Conservation (phyloP, 2,888 invertebrate species). For the Galerucella calmariensis region DNA sequence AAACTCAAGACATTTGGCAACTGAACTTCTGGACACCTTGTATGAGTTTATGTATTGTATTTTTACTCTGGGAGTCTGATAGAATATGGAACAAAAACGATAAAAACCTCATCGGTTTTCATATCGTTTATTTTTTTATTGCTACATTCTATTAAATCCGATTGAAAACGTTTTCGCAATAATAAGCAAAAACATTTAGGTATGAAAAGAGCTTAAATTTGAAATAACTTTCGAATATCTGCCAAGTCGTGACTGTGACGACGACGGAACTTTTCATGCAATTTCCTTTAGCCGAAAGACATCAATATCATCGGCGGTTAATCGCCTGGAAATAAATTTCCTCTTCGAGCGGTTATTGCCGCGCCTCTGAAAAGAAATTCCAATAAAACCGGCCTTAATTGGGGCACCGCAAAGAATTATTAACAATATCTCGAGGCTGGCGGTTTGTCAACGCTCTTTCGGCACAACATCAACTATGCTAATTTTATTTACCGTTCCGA, state of each 20-base stretch:
- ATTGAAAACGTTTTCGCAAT: slow-evolving; percentile 14
- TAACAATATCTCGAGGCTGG: slow-evolving; percentile 30
- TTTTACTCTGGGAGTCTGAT: too few relatives aligned
- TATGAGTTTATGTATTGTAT: too few relatives aligned
- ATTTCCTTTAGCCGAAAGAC: slow-evolving; percentile 35
- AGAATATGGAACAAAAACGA: too few relatives aligned
- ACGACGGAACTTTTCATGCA: slow-evolving; percentile 33
- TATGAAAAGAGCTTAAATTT: slow-evolving; percentile 18
- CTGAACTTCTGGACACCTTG: too few relatives aligned
- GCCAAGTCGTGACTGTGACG: slow-evolving; percentile 18
- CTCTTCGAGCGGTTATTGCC: slow-evolving; percentile 34
- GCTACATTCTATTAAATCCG: neutral
- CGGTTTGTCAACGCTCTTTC: slow-evolving; percentile 30
- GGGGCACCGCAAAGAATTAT: slow-evolving; percentile 28
- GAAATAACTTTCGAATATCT: slow-evolving; percentile 23
- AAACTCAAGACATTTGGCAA: too few relatives aligned
- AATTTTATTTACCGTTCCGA: slow-evolving; percentile 37
- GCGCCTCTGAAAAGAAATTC: slow-evolving; percentile 34
- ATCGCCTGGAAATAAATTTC: slow-evolving; percentile 42
- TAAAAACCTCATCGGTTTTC: slow-evolving; percentile 16
- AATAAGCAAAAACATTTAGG: slow-evolving; percentile 23
- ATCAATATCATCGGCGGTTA: slow-evolving; percentile 41
- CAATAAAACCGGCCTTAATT: slow-evolving; percentile 39
- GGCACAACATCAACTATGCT: slow-evolving; percentile 34
- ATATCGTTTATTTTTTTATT: slow-evolving; percentile 24